These are phyloP conservation scores for Paramisgurnus dabryanus DNA, from an alignment of 2,113 vertebrate genomes.

Conservation along the genomic window DNA sequence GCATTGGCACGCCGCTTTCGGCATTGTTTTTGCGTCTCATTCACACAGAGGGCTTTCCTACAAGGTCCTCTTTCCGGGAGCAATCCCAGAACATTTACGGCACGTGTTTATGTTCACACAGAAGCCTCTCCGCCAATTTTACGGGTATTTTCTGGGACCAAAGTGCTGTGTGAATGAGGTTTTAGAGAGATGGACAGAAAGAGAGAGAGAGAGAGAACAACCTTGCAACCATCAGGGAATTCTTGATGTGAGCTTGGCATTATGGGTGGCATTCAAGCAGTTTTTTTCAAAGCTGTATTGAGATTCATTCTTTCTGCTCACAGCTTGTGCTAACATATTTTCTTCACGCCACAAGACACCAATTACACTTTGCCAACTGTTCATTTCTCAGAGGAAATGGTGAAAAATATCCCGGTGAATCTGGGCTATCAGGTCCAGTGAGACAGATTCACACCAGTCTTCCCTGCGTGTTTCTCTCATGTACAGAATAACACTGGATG, in stretches of 20 bases:
- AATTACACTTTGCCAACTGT: constrained; percentile 31
- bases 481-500: neutral
- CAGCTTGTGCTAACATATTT: constrained; percentile 26
- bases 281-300: constrained; percentile 1
- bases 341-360: constrained; percentile 1
- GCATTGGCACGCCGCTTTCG: too few species aligned
- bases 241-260: neutral
- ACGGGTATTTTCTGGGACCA: too few species aligned
- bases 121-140: too few species aligned
- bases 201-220: neutral
- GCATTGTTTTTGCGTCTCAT: too few species aligned
- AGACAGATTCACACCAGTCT: neutral
- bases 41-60: too few species aligned
- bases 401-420: constrained; percentile 15
- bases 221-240: neutral
- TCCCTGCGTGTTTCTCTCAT: neutral
- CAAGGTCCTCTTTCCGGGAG: too few species aligned
- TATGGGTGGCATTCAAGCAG: neutral
- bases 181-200: constrained; percentile 26
- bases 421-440: constrained; percentile 26
- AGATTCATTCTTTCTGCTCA: constrained; percentile 17
- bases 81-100: too few species aligned
- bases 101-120: too few species aligned
- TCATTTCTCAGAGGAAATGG: constrained; percentile 20
- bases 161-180: too few species aligned